A percentile compares a stretch with the other conserved stretches of the same genome.
Evolutionary conservation across 2,888 invertebrate species (phyloP).

Genomic region (Ceraclea dissimilis): DNA sequence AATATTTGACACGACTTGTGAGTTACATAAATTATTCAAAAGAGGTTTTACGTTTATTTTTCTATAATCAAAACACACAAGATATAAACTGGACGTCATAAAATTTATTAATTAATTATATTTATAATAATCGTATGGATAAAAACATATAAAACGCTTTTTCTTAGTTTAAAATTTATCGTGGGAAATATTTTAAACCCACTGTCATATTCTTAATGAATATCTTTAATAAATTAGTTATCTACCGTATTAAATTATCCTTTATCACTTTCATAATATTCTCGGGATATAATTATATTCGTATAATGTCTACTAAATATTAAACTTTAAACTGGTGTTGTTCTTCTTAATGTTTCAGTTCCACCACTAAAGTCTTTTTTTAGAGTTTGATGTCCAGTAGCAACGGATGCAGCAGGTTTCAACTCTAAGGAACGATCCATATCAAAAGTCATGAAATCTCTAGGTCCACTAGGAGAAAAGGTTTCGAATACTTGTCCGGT

Average conservation of each 20-base stretch:
- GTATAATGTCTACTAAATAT: not conserved
- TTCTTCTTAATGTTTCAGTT: conserved; percentile 22
- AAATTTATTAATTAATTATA: no score
- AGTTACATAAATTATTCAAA: no score
- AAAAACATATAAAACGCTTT: not conserved
- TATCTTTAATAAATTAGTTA: no score
- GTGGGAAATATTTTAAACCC: not conserved
- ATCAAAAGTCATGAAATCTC: conserved; percentile 64
- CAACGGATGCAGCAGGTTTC: conserved; percentile 31
- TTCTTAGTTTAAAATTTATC: not conserved
- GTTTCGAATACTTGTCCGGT: conserved; percentile 35
- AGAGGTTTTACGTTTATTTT: no score
- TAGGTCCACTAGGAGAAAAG: conserved; percentile 47
- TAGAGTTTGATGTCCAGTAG: conserved; percentile 37
- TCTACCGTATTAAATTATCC: no score
- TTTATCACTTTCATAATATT: no score
- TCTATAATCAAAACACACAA: no score
- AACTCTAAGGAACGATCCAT: conserved; percentile 48
- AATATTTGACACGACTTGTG: no score
- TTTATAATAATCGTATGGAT: not conserved
- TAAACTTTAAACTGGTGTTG: conserved; percentile 24
- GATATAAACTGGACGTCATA: no score
- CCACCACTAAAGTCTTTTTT: conserved; percentile 34
- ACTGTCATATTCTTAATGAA: no score
- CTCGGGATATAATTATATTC: not conserved